Percentiles rank a stretch among this genome's conserved stretches.
Conservation (phyloP, 35 echinoderm and acorn worm genomes). For the Apostichopus parvimensis region DNA sequence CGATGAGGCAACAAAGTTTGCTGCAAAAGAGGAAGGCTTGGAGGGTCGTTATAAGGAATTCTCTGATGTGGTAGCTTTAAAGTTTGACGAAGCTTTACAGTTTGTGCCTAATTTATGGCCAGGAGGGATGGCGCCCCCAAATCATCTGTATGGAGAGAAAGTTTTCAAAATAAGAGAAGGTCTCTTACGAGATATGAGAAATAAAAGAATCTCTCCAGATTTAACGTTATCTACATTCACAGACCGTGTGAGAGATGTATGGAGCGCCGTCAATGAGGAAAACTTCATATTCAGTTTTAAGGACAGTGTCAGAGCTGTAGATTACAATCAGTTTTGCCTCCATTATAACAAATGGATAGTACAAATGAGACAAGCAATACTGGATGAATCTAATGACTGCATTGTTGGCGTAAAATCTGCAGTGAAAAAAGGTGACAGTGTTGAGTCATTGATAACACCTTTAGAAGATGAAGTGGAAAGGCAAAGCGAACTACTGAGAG, state of each 20-base stretch:
- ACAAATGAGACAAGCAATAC: background rate
- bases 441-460: background rate
- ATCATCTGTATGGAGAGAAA: slow-evolving; percentile 9
- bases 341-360: background rate
- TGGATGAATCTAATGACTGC: background rate
- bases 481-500: background rate
- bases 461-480: background rate
- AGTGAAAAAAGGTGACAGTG: background rate
- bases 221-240: background rate
- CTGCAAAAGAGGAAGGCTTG: too few species aligned
- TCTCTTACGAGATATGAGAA: background rate
- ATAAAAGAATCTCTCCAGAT: background rate
- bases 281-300: slow-evolving; percentile 29
- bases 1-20: too few species aligned
- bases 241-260: background rate
- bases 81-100: background rate
- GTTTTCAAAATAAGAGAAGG: background rate
- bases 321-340: slow-evolving; percentile 17
- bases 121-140: background rate
- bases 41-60: too few species aligned
- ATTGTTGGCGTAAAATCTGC: background rate
- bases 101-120: background rate
- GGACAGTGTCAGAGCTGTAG: background rate
- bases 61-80: background rate
- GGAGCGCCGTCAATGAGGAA: background rate